Evolutionary conservation across 2,888 invertebrate genomes (phyloP).

Genomic region (Drosophila peninsularis): DNA sequence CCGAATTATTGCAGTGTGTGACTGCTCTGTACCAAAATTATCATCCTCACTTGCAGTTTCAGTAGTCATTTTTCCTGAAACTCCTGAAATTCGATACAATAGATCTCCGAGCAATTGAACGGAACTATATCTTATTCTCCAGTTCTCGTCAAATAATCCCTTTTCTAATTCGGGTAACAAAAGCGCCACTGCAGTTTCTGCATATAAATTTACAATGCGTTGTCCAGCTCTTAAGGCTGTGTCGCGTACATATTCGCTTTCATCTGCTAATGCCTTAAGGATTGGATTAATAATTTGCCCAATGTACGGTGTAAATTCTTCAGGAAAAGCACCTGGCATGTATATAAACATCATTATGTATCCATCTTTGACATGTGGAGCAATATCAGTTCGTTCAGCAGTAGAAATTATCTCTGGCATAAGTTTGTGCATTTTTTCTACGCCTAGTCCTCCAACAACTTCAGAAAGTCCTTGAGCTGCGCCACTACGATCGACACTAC

Average conservation of each 20-base stretch:
- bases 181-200: conserved; percentile 96
- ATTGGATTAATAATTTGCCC: conserved; percentile 99
- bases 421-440: conserved; percentile 96
- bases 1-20: conserved; percentile 94
- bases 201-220: conserved; percentile 97
- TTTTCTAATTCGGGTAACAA: conserved; percentile 96
- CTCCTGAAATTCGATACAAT: conserved; percentile 97
- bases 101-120: conserved; percentile 98
- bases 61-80: conserved; percentile 99
- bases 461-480: conserved; percentile 99
- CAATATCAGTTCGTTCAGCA: conserved; percentile 95
- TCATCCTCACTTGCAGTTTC: conserved; percentile 99
- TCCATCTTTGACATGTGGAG: conserved; percentile 99
- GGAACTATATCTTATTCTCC: conserved; percentile 97
- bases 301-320: conserved; percentile 97
- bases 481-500: conserved; percentile 97
- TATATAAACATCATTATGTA: conserved; percentile 99
- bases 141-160: conserved; percentile 98
- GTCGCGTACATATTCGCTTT: conserved; percentile 99
- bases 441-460: conserved; percentile 97
- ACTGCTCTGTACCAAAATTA: conserved; percentile 99
- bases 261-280: conserved; percentile 98
- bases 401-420: conserved; percentile 99
- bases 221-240: conserved; percentile 98
- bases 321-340: conserved; percentile 98